Conservation (phyloP, 92 coral and sea anemone genomes). For the Epizoanthus stellaris region DNA sequence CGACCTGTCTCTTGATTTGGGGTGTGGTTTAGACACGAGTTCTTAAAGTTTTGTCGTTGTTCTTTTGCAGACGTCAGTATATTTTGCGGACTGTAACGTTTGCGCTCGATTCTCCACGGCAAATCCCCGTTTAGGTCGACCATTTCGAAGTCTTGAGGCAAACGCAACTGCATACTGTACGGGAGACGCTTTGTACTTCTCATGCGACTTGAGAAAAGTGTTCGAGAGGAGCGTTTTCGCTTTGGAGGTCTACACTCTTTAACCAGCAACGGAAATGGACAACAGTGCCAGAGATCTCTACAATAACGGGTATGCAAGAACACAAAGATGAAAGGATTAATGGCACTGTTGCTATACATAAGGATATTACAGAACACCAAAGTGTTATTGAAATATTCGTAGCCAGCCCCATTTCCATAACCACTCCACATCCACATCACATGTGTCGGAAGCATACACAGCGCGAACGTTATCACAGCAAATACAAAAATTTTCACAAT, state of each 20-base stretch:
- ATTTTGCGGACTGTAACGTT: not conserved
- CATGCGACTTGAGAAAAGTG: slow-evolving; percentile 24
- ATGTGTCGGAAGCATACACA: slow-evolving; percentile 84
- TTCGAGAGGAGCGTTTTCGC: slow-evolving; percentile 24
- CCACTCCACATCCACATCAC: slow-evolving; percentile 92
- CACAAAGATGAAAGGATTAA: slow-evolving; percentile 85
- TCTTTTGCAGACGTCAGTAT: not conserved
- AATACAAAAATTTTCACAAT: slow-evolving; percentile 78
- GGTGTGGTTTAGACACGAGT: not conserved
- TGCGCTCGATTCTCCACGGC: not conserved
- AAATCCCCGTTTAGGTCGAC: slow-evolving; percentile 7
- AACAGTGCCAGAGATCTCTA: slow-evolving; percentile 56
- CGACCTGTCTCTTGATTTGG: not conserved
- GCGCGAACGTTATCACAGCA: slow-evolving; percentile 74
- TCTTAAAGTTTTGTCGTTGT: not conserved
- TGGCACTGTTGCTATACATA: slow-evolving; percentile 77
- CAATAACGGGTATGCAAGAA: slow-evolving; percentile 82
- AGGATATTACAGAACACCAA: slow-evolving; percentile 76
- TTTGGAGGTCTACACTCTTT: not conserved
- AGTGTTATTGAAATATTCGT: slow-evolving; percentile 55
- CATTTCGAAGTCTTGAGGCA: slow-evolving; percentile 23
- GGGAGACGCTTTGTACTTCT: slow-evolving; percentile 30
- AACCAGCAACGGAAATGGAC: slow-evolving; percentile 29
- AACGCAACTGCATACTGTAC: slow-evolving; percentile 28
- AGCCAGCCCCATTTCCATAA: slow-evolving; percentile 61